Evolutionary conservation across 1,140 invertebrate genomes (phyloP), one percentile per base, ranked within the genome.

Genomic region (Streblospio benedicti): DNA sequence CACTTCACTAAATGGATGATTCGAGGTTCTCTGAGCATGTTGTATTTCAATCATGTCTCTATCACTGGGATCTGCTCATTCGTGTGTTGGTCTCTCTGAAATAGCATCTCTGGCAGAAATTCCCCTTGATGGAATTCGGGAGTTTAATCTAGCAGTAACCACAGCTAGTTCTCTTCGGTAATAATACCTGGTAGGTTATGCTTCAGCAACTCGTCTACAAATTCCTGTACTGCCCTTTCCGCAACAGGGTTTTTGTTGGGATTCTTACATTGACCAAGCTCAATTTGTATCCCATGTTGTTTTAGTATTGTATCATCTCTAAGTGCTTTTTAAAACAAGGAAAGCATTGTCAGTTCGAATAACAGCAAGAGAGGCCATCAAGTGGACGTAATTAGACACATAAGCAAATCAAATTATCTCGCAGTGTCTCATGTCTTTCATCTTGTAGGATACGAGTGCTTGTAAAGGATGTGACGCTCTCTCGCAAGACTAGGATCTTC

Each of bases 231-330:
- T 25, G 60, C 54, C 35, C 41, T 65, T 50, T 65, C 65, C 23
- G 65, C 57, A 31, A 65, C 57, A 20, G 65, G 57, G 27, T 65
- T 62, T 43, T 62, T 67, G 57, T 65, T 62, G 6, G 4, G n/a
- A 44, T 65, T 64, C 33, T 62, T 65, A 65, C 43, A 4, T 60
- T 23, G 25, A n/a, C n/a, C n/a, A n/a, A n/a, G n/a, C n/a, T n/a
- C n/a, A n/a, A n/a, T n/a, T n/a, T n/a, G n/a, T n/a, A n/a, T n/a
- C n/a, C n/a, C n/a, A n/a, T 59, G 45, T 25, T 35, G 54, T 18
- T 50, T 4, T 23, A 67, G 35, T 4, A 56, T 23, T 30, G 60
- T 35, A 31, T 65, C 63, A 2, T 58, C 33, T 16, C 54, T 35
- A 5, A 65, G 25, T 4, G 65, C 32, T 27, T 33, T n/a, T 31